Evolutionary conservation across 2,888 invertebrate genomes (phyloP).

Genomic region (Sarcophaga variegata): DNA sequence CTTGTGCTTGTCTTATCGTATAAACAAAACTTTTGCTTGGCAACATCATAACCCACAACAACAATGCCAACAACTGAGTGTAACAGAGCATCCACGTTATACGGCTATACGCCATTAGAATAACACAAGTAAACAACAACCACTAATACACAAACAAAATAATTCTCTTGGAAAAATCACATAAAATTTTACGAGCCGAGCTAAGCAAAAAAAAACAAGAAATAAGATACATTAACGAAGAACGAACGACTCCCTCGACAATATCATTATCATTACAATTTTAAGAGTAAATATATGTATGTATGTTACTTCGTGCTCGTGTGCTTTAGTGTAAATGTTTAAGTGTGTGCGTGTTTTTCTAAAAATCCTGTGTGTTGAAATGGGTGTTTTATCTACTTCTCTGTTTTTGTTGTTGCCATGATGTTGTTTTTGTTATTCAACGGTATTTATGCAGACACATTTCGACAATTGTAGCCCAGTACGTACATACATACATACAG

Average conservation of each 20-base stretch:
- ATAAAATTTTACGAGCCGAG: slow-evolving; percentile 75
- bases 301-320: slow-evolving; percentile 14
- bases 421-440: slow-evolving; percentile 41
- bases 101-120: too few relatives aligned
- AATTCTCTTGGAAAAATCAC: slow-evolving; percentile 71
- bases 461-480: slow-evolving; percentile 61
- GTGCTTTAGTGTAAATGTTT: slow-evolving; percentile 22
- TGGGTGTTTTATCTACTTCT: too few relatives aligned
- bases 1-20: neutral
- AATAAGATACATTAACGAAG: slow-evolving; percentile 20
- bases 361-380: neutral
- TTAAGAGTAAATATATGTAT: neutral
- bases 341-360: slow-evolving; percentile 15
- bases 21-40: slow-evolving; percentile 55
- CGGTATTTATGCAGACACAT: slow-evolving; percentile 73
- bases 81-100: slow-evolving; percentile 14
- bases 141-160: slow-evolving; percentile 35
- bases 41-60: slow-evolving; percentile 50
- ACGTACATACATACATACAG: neutral
- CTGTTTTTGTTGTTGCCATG: slow-evolving; percentile 14
- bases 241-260: slow-evolving; percentile 71
- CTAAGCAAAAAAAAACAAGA: slow-evolving; percentile 4
- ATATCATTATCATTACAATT: slow-evolving; percentile 53
- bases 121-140: slow-evolving; percentile 18
- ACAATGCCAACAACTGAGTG: slow-evolving; percentile 17